A percentile compares a stretch with the other conserved stretches of the same genome.
These are phyloP conservation scores for Amiota communis DNA, from an alignment of 2,888 invertebrate species.

Conservation along the genomic window DNA sequence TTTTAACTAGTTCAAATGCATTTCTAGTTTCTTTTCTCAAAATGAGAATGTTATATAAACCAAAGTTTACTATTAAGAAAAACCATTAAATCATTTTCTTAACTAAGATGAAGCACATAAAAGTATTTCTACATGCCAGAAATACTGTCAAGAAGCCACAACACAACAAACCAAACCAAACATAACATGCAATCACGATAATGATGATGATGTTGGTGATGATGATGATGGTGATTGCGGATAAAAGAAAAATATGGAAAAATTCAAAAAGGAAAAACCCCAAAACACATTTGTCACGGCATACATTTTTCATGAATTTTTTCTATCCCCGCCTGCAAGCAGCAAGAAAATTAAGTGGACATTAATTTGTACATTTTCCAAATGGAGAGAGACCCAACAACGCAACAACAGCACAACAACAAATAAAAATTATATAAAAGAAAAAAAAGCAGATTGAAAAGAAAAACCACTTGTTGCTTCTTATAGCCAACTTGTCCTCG, in stretches of 20 bases:
- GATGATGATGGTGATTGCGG: background rate
- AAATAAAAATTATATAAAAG: background rate
- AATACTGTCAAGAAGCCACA: too few species aligned
- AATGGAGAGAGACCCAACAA: background rate
- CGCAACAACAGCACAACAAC: background rate
- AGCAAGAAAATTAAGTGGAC: constrained; percentile 32
- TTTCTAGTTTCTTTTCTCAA: too few species aligned
- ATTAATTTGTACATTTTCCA: constrained; percentile 35
- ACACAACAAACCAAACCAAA: too few species aligned
- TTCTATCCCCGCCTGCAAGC: constrained; percentile 21
- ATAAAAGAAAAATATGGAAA: constrained; percentile 1
- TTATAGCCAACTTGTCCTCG: background rate
- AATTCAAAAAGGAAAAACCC: background rate
- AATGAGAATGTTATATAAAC: too few species aligned
- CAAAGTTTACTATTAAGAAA: too few species aligned
- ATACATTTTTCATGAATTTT: constrained; percentile 38
- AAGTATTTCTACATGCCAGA: too few species aligned
- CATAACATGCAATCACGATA: too few species aligned
- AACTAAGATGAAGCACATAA: too few species aligned
- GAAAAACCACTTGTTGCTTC: constrained; percentile 31
- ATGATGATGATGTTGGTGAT: too few species aligned
- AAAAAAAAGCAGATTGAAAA: constrained; percentile 7
- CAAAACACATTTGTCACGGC: constrained; percentile 16
- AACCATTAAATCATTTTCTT: too few species aligned
- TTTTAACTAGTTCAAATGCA: too few species aligned